Conservation (phyloP, 2,113 vertebrate genomes). For the Formicarius rufipectus region DNA sequence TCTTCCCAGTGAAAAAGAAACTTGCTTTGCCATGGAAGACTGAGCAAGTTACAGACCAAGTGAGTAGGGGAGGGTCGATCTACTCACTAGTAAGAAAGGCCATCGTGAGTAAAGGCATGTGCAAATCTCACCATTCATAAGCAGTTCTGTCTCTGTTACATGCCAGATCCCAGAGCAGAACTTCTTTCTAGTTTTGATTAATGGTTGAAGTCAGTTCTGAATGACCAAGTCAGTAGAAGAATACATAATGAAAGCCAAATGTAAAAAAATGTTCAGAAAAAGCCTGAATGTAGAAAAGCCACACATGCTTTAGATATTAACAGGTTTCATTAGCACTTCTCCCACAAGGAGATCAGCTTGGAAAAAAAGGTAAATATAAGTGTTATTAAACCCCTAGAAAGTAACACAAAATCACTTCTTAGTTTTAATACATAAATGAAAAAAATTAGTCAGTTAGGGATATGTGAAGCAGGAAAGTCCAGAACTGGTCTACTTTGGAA, state of each 20-base stretch:
- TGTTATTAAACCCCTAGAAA: not conserved
- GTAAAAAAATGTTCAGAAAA: not conserved
- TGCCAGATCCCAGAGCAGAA: not conserved
- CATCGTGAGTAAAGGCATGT: not conserved
- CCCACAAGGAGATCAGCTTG: not conserved
- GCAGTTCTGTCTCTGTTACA: not conserved
- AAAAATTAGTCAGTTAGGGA: not conserved
- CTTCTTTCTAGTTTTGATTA: not conserved
- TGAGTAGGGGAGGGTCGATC: not conserved
- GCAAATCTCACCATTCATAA: not conserved
- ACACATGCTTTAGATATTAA: not conserved
- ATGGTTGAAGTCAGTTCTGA: not conserved
- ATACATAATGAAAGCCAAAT: slow-evolving; percentile 3
- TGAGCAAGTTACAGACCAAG: not conserved
- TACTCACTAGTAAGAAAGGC: not conserved
- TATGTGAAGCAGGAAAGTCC: not conserved
- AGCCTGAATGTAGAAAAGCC: not conserved
- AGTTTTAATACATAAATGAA: not conserved
- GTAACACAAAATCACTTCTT: not conserved
- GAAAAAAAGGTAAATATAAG: not conserved
- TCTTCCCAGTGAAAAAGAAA: not conserved
- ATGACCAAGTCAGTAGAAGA: not conserved
- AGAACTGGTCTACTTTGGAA: not conserved
- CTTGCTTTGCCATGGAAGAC: not conserved
- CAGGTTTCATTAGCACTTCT: slow-evolving; percentile 2